phyloP scores from a whole-genome alignment of 2,113 vertebrate genomes.

The Microcebus ravelobensis region DNA sequence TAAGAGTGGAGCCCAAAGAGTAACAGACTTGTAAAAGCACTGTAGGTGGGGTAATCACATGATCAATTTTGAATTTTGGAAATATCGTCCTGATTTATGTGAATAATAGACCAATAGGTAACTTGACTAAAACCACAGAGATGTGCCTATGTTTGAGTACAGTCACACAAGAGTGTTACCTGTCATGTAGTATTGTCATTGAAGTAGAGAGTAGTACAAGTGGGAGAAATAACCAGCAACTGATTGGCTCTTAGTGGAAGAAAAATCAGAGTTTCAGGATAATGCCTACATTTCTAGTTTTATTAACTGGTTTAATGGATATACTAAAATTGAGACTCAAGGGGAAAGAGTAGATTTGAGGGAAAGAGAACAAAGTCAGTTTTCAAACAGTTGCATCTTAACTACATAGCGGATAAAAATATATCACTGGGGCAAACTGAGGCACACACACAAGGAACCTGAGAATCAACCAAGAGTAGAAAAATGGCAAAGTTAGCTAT shows the following conservation, averaged over 20 bases:
- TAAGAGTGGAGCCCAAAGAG: not conserved
- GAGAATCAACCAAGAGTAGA: not conserved
- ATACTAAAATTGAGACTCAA: not conserved
- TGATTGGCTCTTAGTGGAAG: not conserved
- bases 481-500: not conserved
- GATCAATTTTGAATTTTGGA: not conserved
- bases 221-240: not conserved
- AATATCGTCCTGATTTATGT: not conserved
- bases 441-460: not conserved
- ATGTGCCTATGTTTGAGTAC: not conserved
- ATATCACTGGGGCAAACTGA: not conserved
- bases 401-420: not conserved
- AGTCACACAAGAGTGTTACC: no score
- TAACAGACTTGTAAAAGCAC: not conserved
- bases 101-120: not conserved
- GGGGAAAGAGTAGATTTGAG: not conserved
- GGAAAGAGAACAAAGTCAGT: not conserved
- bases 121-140: not conserved
- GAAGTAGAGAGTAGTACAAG: not conserved
- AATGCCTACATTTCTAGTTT: not conserved
- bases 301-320: not conserved
- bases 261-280: not conserved
- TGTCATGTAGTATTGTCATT: not conserved
- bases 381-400: not conserved
- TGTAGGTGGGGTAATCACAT: no score